Conservation (phyloP, 2,888 invertebrate genomes). For the Drosophila neonasuta region DNA sequence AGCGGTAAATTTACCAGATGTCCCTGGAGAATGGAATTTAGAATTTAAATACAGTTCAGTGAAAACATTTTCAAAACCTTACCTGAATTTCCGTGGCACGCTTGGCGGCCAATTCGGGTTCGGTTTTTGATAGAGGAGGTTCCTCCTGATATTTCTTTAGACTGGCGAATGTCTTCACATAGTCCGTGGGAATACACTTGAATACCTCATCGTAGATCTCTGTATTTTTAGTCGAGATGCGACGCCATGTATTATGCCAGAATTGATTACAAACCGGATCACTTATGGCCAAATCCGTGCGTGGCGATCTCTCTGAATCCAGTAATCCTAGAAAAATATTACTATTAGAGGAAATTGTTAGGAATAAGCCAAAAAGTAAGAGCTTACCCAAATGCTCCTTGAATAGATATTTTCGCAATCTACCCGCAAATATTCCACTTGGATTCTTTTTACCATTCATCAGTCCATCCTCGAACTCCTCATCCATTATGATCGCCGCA, state of each 20-base stretch:
- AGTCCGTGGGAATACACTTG: slow-evolving; percentile 93
- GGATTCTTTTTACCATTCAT: slow-evolving; percentile 92
- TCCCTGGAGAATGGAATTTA: slow-evolving; percentile 84
- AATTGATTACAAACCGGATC: slow-evolving; percentile 93
- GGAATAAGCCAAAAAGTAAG: fast-evolving
- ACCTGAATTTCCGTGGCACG: slow-evolving; percentile 89
- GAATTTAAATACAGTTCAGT: background rate
- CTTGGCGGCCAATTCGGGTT: slow-evolving; percentile 88
- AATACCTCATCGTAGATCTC: slow-evolving; percentile 96
- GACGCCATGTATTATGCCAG: slow-evolving; percentile 92
- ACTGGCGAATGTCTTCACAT: slow-evolving; percentile 89
- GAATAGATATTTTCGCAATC: slow-evolving; percentile 92
- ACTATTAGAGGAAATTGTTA: background rate
- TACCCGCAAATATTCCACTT: slow-evolving; percentile 93
- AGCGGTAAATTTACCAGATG: slow-evolving; percentile 94
- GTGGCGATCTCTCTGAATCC: slow-evolving; percentile 82
- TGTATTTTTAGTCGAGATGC: slow-evolving; percentile 91
- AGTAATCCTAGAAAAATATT: slow-evolving; percentile 79
- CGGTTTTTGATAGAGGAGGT: slow-evolving; percentile 87
- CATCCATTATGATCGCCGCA: slow-evolving; percentile 93
- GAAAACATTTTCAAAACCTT: slow-evolving; percentile 19
- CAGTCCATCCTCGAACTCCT: slow-evolving; percentile 89
- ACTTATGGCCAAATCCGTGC: slow-evolving; percentile 84
- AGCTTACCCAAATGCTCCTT: slow-evolving; percentile 92
- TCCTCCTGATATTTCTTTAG: slow-evolving; percentile 90